Percentiles rank a stretch among this genome's conserved stretches.
These are phyloP conservation scores for Aquatica leii DNA, from an alignment of 2,888 invertebrate genomes.

Conservation along the genomic window DNA sequence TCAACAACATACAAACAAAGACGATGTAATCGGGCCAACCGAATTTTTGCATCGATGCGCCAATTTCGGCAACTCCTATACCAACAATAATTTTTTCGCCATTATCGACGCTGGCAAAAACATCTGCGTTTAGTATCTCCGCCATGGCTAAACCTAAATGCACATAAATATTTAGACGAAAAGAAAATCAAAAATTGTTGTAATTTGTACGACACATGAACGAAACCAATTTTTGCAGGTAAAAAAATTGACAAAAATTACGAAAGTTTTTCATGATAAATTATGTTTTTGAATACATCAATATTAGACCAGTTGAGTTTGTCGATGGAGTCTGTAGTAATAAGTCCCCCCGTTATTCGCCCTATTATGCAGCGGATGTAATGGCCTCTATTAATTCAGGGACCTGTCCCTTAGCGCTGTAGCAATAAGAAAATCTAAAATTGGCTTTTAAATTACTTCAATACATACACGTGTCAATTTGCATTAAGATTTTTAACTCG, in stretches of 20 bases:
- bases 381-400: conserved; percentile 28
- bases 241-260: conserved; percentile 31
- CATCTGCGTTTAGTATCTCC: conserved; percentile 43
- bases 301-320: neutral
- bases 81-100: conserved; percentile 45
- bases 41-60: conserved; percentile 30
- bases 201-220: conserved; percentile 37
- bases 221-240: conserved; percentile 24
- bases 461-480: conserved; percentile 3
- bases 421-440: conserved; percentile 16
- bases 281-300: conserved; percentile 27
- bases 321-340: neutral
- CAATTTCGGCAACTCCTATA: conserved; percentile 24
- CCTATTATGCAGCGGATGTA: conserved; percentile 30
- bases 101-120: conserved; percentile 44
- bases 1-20: conserved; percentile 24
- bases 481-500: conserved; percentile 3
- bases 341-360: conserved; percentile 11
- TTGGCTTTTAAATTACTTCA: conserved; percentile 13
- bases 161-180: neutral
- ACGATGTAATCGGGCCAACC: conserved; percentile 28
- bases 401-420: conserved; percentile 16
- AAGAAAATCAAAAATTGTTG: conserved; percentile 9
- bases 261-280: conserved; percentile 23
- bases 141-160: conserved; percentile 38